Base-by-base conservation (phyloP, 2,797 vertebrate species). In the Cottoperca gobio region DNA sequence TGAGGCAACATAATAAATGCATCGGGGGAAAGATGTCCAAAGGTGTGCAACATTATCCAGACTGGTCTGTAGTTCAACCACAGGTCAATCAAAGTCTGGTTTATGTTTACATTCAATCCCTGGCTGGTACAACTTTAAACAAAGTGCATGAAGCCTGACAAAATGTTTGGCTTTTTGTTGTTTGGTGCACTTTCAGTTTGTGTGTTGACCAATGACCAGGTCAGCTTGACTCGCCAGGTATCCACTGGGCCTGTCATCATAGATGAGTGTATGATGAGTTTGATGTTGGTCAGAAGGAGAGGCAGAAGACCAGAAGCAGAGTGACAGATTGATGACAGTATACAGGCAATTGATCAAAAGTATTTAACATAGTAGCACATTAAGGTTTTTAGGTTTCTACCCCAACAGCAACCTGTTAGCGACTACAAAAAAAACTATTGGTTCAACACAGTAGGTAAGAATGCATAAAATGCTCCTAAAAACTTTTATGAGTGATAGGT, bases 261-360 rank as follows among this genome's bases (percentile, higher is more conserved):
- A 69, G 49, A 84, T 49, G n/a, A 71, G 60, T 80, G 68, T 68
- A 13, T 53, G 58, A 61, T 71, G 64, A 79, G 58, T 81, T 78
- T 72, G 40, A 78, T 26, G 54, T 60, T 71, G 61, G 40, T 72
- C 69, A 63, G 52, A 19, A 10, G 40, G 28, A 65, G 61, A 48
- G 55, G 21, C 21, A 50, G 49, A 43, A 40, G 10, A 53, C 31
- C 50, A 31, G n/a, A 55, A 8, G 14, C 13, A 75, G 42, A 50
- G 33, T 19, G 37, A 65, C 26, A 43, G 40, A 63, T 67, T 35
- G 42, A 45, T 37, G 11, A 37, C 4, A 3, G 50, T 17, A n/a
- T 12, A 55, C 19, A 24, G 33, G n/a, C n/a, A 5, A n/a, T 37
- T 71, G 21, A 55, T 35, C 17, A 50, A 48, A 67, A 49, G 6